Conservation (phyloP, 2,113 vertebrate species). For the Etheostoma spectabile region DNA sequence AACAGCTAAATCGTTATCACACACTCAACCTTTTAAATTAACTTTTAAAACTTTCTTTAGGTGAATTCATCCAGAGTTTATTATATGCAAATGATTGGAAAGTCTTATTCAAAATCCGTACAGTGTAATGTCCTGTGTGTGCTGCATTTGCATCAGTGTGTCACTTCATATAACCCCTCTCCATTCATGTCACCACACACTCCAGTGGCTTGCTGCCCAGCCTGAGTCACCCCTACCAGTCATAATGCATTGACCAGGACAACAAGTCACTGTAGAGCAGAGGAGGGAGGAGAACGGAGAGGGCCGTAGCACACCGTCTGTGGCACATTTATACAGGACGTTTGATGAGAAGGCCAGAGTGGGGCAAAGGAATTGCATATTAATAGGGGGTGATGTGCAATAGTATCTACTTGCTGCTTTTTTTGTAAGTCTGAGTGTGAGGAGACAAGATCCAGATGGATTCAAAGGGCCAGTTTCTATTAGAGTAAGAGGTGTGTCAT, state of each 20-base stretch:
- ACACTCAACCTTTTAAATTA: background rate
- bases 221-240: slow-evolving; percentile 65
- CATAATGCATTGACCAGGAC: slow-evolving; percentile 60
- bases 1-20: background rate
- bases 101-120: background rate
- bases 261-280: slow-evolving; percentile 56
- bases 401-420: slow-evolving; percentile 21
- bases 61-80: background rate
- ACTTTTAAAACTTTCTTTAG: background rate
- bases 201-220: slow-evolving; percentile 45
- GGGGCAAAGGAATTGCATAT: slow-evolving; percentile 73
- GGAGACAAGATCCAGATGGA: slow-evolving; percentile 54
- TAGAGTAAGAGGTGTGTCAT: slow-evolving; percentile 67
- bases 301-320: slow-evolving; percentile 47
- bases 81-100: background rate
- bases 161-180: slow-evolving; percentile 33
- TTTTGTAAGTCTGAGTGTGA: slow-evolving; percentile 23
- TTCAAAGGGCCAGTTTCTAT: slow-evolving; percentile 60
- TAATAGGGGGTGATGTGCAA: slow-evolving; percentile 59
- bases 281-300: slow-evolving; percentile 14
- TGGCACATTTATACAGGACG: slow-evolving; percentile 65
- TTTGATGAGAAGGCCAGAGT: slow-evolving; percentile 63
- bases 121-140: background rate
- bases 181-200: slow-evolving; percentile 51
- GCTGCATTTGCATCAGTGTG: slow-evolving; percentile 26